Evolutionary conservation across 1,140 invertebrate species (phyloP).

Genomic region (Gerris buenoi): DNA sequence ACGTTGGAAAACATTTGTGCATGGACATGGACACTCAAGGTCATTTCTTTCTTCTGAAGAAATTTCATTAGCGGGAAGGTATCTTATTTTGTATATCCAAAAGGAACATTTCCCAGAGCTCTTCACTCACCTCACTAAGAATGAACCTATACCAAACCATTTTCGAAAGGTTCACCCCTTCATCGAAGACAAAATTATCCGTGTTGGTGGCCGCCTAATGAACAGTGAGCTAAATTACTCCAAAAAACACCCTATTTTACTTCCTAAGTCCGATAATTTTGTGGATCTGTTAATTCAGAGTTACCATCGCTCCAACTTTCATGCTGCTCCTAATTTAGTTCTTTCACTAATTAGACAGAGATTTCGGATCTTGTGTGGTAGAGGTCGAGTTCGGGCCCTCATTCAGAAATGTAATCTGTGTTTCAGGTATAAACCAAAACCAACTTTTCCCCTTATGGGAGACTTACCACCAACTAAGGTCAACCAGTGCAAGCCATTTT

Average conservation of each 20-base stretch:
- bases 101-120: neutral
- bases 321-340: neutral
- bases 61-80: neutral
- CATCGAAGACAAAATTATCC: neutral
- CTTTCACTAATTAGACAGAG: neutral
- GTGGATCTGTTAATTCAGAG: neutral
- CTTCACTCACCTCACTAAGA: neutral
- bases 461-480: neutral
- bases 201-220: neutral
- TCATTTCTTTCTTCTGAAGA: neutral
- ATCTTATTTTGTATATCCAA: neutral
- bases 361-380: neutral
- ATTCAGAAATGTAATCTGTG: neutral
- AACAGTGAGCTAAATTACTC: neutral
- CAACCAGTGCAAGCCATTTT: neutral
- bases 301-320: neutral
- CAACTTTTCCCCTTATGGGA: neutral
- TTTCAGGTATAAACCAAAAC: neutral
- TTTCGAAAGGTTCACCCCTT: neutral
- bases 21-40: neutral
- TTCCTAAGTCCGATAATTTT: neutral
- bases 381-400: neutral
- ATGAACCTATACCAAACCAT: neutral
- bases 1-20: neutral
- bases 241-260: neutral